These are phyloP conservation scores for Propithecus deckenii DNA, from an alignment of 2,797 vertebrate species.

Conservation along the genomic window DNA sequence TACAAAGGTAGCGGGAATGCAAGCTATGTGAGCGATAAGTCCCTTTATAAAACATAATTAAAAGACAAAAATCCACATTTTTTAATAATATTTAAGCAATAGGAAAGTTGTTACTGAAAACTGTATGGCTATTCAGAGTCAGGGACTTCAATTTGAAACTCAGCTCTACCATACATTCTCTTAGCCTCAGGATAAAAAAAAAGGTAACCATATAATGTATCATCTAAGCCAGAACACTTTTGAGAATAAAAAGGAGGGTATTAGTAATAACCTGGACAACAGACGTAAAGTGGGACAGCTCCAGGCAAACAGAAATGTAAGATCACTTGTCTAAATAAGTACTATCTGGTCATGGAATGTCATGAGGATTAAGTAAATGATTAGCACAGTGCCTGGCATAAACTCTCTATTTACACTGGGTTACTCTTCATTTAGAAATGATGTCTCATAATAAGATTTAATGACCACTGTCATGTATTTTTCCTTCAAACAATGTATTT, in stretches of 20 bases:
- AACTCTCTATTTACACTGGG: background rate
- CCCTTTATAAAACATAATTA: conserved; percentile 2
- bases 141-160: conserved; percentile 21
- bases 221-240: conserved; percentile 10
- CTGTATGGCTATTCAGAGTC: background rate
- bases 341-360: background rate
- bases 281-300: background rate
- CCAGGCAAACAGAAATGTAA: conserved; percentile 2
- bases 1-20: background rate
- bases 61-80: background rate
- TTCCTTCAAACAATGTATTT: conserved; percentile 37
- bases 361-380: background rate
- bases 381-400: background rate
- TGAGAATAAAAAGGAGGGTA: background rate
- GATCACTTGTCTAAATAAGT: background rate
- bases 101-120: conserved; percentile 52
- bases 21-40: background rate
- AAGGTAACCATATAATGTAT: background rate
- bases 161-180: background rate
- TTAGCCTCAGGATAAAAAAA: background rate
- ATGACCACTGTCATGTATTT: background rate
- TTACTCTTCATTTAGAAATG: conserved; percentile 38
- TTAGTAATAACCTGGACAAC: background rate
- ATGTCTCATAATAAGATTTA: background rate
- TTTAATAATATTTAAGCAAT: conserved; percentile 25